A percentile compares a stretch with the other conserved stretches of the same genome.
Conservation (phyloP, 2,113 vertebrate species). For the Xenus cinereus region DNA sequence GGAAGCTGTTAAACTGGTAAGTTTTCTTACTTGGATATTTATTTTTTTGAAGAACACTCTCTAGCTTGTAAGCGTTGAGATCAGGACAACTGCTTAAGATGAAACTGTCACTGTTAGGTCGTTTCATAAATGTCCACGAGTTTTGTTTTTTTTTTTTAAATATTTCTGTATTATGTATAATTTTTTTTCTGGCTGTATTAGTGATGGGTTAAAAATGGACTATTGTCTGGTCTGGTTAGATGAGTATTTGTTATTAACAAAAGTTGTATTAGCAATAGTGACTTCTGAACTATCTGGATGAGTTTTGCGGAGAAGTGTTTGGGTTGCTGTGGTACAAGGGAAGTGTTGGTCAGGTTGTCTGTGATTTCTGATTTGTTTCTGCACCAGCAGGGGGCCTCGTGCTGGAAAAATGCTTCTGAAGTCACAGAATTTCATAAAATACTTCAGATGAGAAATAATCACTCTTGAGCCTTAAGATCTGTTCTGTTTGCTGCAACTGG, state of each 20-base stretch:
- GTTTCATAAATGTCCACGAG: neutral
- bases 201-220: neutral
- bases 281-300: neutral
- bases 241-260: neutral
- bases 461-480: neutral
- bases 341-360: neutral
- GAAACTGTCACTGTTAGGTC: neutral
- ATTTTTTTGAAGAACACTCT: too few species aligned
- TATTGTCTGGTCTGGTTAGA: neutral
- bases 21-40: slow-evolving; percentile 29
- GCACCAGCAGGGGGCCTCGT: neutral
- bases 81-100: neutral
- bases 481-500: neutral
- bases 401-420: neutral
- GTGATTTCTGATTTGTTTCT: neutral
- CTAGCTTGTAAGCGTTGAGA: neutral
- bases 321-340: neutral
- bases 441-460: neutral
- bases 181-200: neutral
- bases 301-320: neutral
- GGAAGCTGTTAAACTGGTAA: slow-evolving; percentile 95
- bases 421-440: neutral
- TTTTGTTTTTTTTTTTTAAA: neutral
- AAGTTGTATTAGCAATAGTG: neutral
- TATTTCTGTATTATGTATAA: neutral